Conservation (phyloP, 2,888 invertebrate species). For the Dichetophora obliterata region DNA sequence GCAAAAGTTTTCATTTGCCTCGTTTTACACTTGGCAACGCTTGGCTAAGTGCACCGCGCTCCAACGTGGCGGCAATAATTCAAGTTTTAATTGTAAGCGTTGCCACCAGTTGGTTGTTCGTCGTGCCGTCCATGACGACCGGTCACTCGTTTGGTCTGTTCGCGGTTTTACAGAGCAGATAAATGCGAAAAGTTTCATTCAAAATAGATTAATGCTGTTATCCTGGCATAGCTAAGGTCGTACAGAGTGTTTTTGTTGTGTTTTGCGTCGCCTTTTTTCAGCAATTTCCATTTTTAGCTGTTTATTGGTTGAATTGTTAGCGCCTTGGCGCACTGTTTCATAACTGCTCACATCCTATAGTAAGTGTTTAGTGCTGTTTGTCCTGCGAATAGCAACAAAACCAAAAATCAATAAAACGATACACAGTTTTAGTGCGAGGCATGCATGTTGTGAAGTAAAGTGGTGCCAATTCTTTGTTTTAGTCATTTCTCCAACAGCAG, state of each 20-base stretch:
- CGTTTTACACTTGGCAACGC: slow-evolving; percentile 26
- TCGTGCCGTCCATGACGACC: too few relatives aligned
- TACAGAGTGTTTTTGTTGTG: too few relatives aligned
- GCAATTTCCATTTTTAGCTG: neutral
- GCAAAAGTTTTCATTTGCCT: slow-evolving; percentile 35
- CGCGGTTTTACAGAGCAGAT: slow-evolving; percentile 8
- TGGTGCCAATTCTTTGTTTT: neutral
- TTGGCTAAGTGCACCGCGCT: neutral
- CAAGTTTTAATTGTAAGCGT: slow-evolving; percentile 34
- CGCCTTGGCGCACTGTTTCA: neutral
- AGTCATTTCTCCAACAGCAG: neutral
- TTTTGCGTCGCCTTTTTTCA: neutral
- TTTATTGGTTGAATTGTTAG: neutral
- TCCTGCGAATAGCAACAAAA: neutral
- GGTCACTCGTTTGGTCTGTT: neutral
- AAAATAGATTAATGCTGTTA: slow-evolving; percentile 28
- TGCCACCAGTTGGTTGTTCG: neutral
- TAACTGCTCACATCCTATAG: neutral
- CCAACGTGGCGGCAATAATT: slow-evolving; percentile 25
- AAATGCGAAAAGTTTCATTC: slow-evolving; percentile 31
- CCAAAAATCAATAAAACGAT: slow-evolving; percentile 24
- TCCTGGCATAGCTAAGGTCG: neutral
- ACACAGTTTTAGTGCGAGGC: neutral
- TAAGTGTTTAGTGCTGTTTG: neutral
- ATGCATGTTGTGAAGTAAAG: neutral